Evolutionary conservation across 2,888 invertebrate genomes (phyloP), one percentile per base, ranked within the genome.

Genomic region (Cheilosia grossa): DNA sequence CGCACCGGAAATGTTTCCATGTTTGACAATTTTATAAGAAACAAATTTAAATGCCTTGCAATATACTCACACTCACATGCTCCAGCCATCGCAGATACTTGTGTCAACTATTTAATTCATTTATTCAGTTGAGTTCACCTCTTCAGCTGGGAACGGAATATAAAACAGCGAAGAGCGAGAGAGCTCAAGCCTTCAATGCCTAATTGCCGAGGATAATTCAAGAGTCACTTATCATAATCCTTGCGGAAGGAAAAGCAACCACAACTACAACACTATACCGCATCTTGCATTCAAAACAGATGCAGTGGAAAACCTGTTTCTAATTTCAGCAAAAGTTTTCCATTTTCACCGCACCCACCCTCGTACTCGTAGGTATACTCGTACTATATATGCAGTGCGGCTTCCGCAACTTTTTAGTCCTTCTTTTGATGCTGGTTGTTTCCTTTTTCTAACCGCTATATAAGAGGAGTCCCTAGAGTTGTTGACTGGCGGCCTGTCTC

Each of bases 121-220:
- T 82, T 79, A 82, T 82, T 78, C 73, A 63, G 78, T 73, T 73
- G 78, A 82, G 72, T 82, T 73, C 73, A 78, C 78, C 82, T 79
- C 82, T 78, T 82, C 27, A 78, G 54, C 54, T 69, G 67, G 27
- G 72, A 77, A 82, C 66, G 67, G 72, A 77, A 82, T 77, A 82
- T 73, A 73, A 78, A 82, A 49, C 67, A 82, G 73, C 54, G 27
- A 59, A 73, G 51, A 21, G 51, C 30, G 30, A 17, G 69, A 75
- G 59, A 73, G 67, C 49, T 73, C 51, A 56, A 82, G 78, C 67
- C 63, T 67, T 73, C 78, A 79, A 79, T 82, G 82, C 54, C 78
- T 82, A 82, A 82, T 82, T 82, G 82, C 82, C 82, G 82, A 73
- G 82, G 56, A 82, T 82, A 78, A 79, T 79, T 82, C 78, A 82